These are phyloP conservation scores for Spheniscus mendiculus DNA, from an alignment of 2,113 vertebrate genomes.

Conservation along the genomic window DNA sequence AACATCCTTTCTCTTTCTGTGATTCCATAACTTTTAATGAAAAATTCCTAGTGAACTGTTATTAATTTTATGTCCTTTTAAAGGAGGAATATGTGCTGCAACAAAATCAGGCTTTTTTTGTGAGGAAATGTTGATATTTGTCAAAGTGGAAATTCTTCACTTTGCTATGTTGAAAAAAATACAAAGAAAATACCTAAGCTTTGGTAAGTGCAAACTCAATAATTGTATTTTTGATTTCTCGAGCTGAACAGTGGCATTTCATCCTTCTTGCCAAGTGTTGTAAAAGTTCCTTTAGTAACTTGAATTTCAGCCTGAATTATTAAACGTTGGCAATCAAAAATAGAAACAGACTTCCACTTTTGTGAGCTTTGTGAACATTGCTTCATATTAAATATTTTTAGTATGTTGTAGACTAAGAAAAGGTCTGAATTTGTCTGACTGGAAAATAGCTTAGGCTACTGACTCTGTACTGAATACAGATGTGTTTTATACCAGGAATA, in stretches of 20 bases:
- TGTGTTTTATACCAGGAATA: neutral
- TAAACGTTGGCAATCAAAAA: slow-evolving; percentile 12
- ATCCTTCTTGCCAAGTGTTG: slow-evolving; percentile 17
- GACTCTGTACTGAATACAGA: neutral
- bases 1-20: neutral
- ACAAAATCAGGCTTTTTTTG: neutral
- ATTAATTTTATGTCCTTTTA: neutral
- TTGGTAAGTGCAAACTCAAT: neutral
- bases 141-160: neutral
- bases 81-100: neutral
- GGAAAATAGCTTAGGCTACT: slow-evolving; percentile 55
- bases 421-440: slow-evolving; percentile 22
- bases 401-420: slow-evolving; percentile 3
- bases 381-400: slow-evolving; percentile 35
- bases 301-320: slow-evolving; percentile 47
- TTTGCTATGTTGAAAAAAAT: neutral
- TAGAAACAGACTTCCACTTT: slow-evolving; percentile 24
- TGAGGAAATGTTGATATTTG: neutral
- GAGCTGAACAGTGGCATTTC: slow-evolving; percentile 51
- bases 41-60: neutral
- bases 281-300: slow-evolving; percentile 35
- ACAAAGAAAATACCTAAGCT: neutral
- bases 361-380: neutral
- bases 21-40: neutral
- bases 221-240: slow-evolving; percentile 27